phyloP scores from a whole-genome alignment of 2,113 vertebrate genomes.

The Labeo rohita region DNA sequence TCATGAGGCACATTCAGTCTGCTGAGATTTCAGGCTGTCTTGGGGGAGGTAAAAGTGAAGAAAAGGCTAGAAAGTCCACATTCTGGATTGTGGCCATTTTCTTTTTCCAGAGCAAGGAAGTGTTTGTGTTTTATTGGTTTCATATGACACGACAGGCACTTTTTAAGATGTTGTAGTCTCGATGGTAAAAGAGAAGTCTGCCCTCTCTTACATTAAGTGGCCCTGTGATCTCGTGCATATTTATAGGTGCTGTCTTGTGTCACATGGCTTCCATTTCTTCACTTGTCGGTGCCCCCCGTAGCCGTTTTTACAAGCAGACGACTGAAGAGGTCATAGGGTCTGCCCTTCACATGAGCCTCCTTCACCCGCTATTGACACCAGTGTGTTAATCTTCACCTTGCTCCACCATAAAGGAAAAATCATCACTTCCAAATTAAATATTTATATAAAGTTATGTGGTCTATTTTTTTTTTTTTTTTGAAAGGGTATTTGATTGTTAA shows the following conservation, averaged over 20 bases:
- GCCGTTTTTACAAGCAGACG: conserved; percentile 78
- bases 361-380: conserved; percentile 26
- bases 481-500: too few relatives aligned
- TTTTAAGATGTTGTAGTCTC: conserved; percentile 81
- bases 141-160: conserved; percentile 79
- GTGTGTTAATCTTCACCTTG: neutral
- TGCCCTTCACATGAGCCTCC: conserved; percentile 30
- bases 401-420: neutral
- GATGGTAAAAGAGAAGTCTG: conserved; percentile 78
- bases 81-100: neutral
- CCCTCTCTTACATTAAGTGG: conserved; percentile 75
- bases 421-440: neutral
- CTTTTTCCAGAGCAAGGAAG: conserved; percentile 67
- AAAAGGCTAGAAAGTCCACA: conserved; percentile 49
- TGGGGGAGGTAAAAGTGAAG: neutral
- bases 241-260: conserved; percentile 81
- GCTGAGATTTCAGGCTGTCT: neutral
- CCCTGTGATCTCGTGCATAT: conserved; percentile 81
- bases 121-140: conserved; percentile 81
- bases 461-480: neutral
- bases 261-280: conserved; percentile 83
- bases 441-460: neutral
- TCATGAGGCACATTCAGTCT: neutral
- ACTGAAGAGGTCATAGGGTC: conserved; percentile 74
- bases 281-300: conserved; percentile 76